Evolutionary conservation across 2,888 invertebrate species (phyloP).

Genomic region (Thera britannica): DNA sequence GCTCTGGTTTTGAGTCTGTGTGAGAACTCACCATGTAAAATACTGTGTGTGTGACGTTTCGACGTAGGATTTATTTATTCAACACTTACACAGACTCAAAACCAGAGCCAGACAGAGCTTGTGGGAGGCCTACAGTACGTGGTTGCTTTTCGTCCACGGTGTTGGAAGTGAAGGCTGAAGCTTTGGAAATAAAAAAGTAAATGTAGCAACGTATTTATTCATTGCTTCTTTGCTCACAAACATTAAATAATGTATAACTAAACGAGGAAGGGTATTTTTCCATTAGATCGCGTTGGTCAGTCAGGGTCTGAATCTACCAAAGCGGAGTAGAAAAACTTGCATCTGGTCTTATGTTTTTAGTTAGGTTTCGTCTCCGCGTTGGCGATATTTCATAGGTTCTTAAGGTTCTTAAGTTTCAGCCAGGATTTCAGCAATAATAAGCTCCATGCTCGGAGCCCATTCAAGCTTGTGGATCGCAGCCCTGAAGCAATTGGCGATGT

Average conservation of each 20-base stretch:
- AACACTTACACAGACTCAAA: no score
- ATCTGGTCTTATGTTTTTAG: neutral
- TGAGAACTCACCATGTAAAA: no score
- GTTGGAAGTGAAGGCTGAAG: no score
- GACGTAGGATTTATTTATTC: no score
- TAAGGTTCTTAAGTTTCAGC: conserved; percentile 50
- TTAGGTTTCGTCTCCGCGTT: neutral
- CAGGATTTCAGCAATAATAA: conserved; percentile 57
- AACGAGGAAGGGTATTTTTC: conserved; percentile 25
- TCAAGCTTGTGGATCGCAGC: conserved; percentile 61
- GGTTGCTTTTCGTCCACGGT: no score
- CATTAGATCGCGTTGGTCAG: conserved; percentile 18
- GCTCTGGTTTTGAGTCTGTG: no score
- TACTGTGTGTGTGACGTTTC: no score
- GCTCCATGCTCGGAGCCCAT: conserved; percentile 62
- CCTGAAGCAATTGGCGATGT: conserved; percentile 63
- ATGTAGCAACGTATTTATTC: conserved; percentile 18
- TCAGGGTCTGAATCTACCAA: conserved; percentile 2
- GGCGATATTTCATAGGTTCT: neutral
- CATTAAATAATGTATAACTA: conserved; percentile 30
- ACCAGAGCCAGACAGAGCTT: no score
- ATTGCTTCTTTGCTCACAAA: conserved; percentile 25
- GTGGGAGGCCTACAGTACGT: no score
- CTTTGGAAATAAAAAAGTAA: neutral
- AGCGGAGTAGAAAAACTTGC: no score